Percentiles rank a stretch among this genome's conserved stretches.
Conservation (phyloP, 2,797 vertebrate genomes). For the Parotocinclus haroldoi region DNA sequence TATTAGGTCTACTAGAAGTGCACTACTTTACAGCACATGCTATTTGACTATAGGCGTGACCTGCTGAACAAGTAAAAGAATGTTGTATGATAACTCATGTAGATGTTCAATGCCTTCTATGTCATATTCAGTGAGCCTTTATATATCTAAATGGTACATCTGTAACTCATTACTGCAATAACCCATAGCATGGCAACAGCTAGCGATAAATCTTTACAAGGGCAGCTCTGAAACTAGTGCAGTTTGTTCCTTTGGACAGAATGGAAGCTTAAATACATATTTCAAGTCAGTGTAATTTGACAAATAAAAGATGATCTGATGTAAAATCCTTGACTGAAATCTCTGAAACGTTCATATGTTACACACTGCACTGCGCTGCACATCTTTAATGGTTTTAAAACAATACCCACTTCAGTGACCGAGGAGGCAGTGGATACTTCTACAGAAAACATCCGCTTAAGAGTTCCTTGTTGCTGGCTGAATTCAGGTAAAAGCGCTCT, state of each 20-base stretch:
- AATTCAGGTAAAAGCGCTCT: slow-evolving; percentile 11
- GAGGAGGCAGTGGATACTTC: not conserved
- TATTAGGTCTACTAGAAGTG: slow-evolving; percentile 38
- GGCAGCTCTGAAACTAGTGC: slow-evolving; percentile 76
- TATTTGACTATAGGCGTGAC: slow-evolving; percentile 63
- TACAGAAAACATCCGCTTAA: slow-evolving; percentile 3
- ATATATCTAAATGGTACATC: slow-evolving; percentile 71
- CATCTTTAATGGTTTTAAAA: too few species aligned
- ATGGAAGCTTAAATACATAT: slow-evolving; percentile 71
- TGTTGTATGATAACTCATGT: slow-evolving; percentile 67
- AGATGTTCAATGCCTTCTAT: slow-evolving; percentile 68
- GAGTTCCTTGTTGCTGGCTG: slow-evolving; percentile 17
- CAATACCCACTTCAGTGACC: too few species aligned
- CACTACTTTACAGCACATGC: slow-evolving; percentile 59
- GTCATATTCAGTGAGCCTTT: slow-evolving; percentile 66
- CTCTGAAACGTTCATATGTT: not conserved
- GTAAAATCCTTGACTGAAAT: slow-evolving; percentile 39
- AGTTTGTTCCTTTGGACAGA: slow-evolving; percentile 75
- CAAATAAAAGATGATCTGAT: slow-evolving; percentile 76
- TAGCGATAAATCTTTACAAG: slow-evolving; percentile 77
- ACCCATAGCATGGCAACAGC: slow-evolving; percentile 78
- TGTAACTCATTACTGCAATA: slow-evolving; percentile 68
- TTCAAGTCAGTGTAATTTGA: slow-evolving; percentile 72
- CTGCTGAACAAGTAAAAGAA: slow-evolving; percentile 72
- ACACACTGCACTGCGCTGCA: too few species aligned